phyloP scores from a whole-genome alignment of 2,797 vertebrate genomes.

The Hippocampus kuda region DNA sequence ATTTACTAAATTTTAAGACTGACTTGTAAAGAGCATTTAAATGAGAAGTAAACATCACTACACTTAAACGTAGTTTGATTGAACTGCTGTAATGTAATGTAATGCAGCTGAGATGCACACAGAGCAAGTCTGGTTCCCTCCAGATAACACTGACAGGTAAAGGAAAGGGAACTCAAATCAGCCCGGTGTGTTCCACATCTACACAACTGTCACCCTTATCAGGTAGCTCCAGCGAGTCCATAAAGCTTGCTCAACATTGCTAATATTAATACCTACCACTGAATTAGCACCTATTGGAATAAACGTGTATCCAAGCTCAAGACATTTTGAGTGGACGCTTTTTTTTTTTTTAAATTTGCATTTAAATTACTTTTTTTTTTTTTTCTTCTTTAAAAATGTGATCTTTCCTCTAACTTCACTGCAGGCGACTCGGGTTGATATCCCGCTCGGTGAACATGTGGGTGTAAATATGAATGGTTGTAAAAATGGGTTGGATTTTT shows the following conservation, averaged over 20 bases:
- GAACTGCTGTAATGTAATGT: neutral
- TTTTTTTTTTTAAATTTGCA: slow-evolving; percentile 47
- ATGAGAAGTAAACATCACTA: neutral
- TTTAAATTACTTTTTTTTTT: slow-evolving; percentile 33
- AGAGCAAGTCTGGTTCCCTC: neutral
- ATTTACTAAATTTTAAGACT: neutral
- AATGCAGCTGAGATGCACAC: neutral
- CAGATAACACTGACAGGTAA: neutral
- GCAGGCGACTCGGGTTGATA: no score
- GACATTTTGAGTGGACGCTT: slow-evolving; percentile 17
- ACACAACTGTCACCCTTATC: slow-evolving; percentile 45
- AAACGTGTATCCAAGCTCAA: slow-evolving; percentile 16
- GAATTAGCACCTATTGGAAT: slow-evolving; percentile 32
- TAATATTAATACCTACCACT: slow-evolving; percentile 17
- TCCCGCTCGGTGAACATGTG: no score
- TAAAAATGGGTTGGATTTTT: neutral
- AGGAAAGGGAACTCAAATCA: neutral
- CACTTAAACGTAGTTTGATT: neutral
- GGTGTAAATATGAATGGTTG: neutral
- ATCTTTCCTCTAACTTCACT: no score
- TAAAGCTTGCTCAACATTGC: slow-evolving; percentile 37
- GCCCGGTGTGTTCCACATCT: slow-evolving; percentile 26
- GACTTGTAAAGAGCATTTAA: neutral
- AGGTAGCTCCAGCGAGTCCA: slow-evolving; percentile 52
- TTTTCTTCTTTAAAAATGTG: neutral